These are phyloP conservation scores for Dascillus cervinus DNA, from an alignment of 2,888 invertebrate species.

Conservation along the genomic window DNA sequence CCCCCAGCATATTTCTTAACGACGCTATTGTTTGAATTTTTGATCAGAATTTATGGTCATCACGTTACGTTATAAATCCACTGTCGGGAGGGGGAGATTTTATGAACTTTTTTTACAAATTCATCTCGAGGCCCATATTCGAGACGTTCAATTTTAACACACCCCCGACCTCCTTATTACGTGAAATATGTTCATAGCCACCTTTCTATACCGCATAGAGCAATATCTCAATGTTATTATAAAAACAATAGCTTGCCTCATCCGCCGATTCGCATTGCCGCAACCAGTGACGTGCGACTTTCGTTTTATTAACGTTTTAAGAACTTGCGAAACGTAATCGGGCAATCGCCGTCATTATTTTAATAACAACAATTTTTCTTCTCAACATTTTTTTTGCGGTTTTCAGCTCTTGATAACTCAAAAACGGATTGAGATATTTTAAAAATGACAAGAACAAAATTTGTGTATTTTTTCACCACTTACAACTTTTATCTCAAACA, in stretches of 20 bases:
- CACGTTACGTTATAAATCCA: constrained; percentile 36
- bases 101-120: constrained; percentile 13
- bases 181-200: constrained; percentile 41
- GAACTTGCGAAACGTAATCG: not conserved
- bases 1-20: no score
- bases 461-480: no score
- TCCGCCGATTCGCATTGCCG: constrained; percentile 18
- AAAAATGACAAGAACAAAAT: no score
- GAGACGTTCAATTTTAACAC: constrained; percentile 33
- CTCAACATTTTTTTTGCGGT: no score
- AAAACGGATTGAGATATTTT: no score
- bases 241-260: constrained; percentile 38
- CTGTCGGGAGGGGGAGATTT: constrained; percentile 20
- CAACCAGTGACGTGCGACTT: constrained; percentile 25
- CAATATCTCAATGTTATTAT: constrained; percentile 42
- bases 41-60: constrained; percentile 36
- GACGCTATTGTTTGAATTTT: constrained; percentile 28
- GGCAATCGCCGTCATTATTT: no score
- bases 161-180: constrained; percentile 31
- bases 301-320: no score
- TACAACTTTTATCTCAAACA: no score
- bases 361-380: no score
- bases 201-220: constrained; percentile 40
- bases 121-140: constrained; percentile 31
- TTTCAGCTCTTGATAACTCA: no score